phyloP scores from a whole-genome alignment of 2,113 vertebrate genomes.

The Pipra filicauda region DNA sequence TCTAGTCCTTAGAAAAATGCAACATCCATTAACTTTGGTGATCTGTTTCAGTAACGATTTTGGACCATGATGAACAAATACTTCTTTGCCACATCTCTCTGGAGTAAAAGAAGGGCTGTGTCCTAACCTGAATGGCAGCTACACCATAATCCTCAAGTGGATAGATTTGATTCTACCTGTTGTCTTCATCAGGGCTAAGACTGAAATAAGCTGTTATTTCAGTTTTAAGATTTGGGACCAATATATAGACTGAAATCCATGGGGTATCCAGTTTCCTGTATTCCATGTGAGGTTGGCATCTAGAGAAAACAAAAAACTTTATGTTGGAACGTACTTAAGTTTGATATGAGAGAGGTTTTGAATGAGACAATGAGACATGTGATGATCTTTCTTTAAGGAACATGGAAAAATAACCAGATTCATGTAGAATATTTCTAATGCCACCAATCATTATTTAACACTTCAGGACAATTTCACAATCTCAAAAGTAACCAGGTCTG shows the following conservation, averaged over 20 bases:
- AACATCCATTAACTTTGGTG: not conserved
- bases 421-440: not conserved
- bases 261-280: not conserved
- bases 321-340: not conserved
- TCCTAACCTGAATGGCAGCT: not conserved
- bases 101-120: not conserved
- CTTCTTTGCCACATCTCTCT: not conserved
- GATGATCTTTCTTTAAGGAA: not conserved
- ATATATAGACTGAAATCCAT: not conserved
- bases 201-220: not conserved
- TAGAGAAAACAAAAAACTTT: not conserved
- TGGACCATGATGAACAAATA: not conserved
- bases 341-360: not conserved
- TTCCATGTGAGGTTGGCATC: not conserved
- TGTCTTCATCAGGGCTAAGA: not conserved
- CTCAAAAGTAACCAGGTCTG: not conserved
- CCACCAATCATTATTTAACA: not conserved
- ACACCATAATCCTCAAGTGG: not conserved
- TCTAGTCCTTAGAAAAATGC: not conserved
- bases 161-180: not conserved
- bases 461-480: not conserved
- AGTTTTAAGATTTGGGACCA: not conserved
- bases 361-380: not conserved
- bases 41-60: not conserved
- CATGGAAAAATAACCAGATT: not conserved